Conservation (phyloP, 2,888 invertebrate genomes). For the Parasteatoda lunata region DNA sequence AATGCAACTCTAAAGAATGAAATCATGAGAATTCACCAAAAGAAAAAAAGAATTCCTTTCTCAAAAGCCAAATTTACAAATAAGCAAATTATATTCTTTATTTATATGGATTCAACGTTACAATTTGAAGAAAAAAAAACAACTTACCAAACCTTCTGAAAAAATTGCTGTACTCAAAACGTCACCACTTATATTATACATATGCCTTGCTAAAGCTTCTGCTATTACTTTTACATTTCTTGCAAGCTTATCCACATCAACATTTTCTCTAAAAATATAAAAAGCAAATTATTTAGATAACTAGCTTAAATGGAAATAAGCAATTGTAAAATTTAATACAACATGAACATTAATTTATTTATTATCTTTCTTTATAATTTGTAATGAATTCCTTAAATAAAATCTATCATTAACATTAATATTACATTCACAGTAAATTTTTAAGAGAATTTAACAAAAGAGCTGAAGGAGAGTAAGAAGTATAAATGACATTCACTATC, state of each 20-base stretch:
- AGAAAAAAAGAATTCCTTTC: no score
- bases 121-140: not conserved
- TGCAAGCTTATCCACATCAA: constrained; percentile 79
- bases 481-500: no score
- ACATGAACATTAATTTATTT: not conserved
- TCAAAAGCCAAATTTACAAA: no score
- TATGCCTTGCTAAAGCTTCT: constrained; percentile 83
- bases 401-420: not conserved
- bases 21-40: no score
- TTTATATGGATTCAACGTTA: no score
- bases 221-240: constrained; percentile 85
- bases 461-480: no score
- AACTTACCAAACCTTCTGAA: constrained; percentile 83
- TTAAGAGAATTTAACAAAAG: no score
- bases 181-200: constrained; percentile 76
- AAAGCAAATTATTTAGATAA: not conserved
- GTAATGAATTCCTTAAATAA: not conserved
- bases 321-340: not conserved
- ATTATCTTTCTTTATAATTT: not conserved
- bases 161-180: constrained; percentile 78
- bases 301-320: not conserved
- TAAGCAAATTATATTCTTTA: no score
- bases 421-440: not conserved
- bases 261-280: constrained; percentile 75
- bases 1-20: no score